phyloP scores from a whole-genome alignment of 2,888 invertebrate species.

The Aphrophora alni region DNA sequence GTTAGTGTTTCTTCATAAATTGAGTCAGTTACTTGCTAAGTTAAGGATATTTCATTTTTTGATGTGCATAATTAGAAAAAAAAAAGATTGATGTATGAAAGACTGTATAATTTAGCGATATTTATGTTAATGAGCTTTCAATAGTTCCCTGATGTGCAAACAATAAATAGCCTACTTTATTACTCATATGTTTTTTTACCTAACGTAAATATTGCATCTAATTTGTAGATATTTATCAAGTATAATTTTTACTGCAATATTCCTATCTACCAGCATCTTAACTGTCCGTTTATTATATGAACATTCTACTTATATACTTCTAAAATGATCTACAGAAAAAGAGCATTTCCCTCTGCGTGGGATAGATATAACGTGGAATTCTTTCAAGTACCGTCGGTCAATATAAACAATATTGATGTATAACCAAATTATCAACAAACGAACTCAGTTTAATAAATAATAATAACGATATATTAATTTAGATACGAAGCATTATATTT shows the following conservation, averaged over 20 bases:
- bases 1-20: neutral
- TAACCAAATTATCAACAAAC: too few species aligned
- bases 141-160: neutral
- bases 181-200: neutral
- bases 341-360: neutral
- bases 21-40: neutral
- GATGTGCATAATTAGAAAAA: slow-evolving; percentile 3
- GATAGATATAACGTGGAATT: too few species aligned
- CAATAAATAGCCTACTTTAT: neutral
- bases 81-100: neutral
- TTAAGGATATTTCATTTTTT: neutral
- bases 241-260: neutral
- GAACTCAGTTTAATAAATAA: too few species aligned
- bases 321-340: neutral
- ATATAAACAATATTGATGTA: too few species aligned
- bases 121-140: neutral
- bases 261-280: neutral
- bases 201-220: neutral
- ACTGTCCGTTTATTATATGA: neutral
- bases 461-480: too few species aligned
- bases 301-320: neutral
- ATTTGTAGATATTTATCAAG: neutral
- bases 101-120: neutral
- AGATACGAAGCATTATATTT: too few species aligned
- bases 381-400: too few species aligned